These are phyloP conservation scores for Xiphydria camelus DNA, from an alignment of 2,888 invertebrate species.

Conservation along the genomic window DNA sequence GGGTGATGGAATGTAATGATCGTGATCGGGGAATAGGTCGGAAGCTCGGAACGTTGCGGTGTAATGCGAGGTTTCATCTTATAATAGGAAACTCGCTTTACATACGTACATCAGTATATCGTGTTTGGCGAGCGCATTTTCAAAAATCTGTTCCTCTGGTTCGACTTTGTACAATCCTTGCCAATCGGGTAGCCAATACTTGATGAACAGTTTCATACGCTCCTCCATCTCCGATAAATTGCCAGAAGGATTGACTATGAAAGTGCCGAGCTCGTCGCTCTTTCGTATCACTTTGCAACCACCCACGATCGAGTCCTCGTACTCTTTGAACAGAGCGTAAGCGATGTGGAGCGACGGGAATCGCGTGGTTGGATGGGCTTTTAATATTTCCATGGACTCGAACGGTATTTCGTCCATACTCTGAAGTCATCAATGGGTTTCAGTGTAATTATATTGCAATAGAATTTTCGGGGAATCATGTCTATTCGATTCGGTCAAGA, in stretches of 20 bases:
- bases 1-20: no score
- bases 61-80: no score
- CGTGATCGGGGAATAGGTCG: no score
- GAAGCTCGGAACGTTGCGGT: no score
- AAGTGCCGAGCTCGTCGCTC: conserved; percentile 58
- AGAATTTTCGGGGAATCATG: no score
- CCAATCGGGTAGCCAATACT: conserved; percentile 66
- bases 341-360: conserved; percentile 74
- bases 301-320: conserved; percentile 62
- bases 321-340: conserved; percentile 66
- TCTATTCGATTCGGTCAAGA: no score
- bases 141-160: conserved; percentile 63
- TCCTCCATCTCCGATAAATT: conserved; percentile 69
- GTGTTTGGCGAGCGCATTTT: conserved; percentile 62
- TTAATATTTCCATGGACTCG: conserved; percentile 72
- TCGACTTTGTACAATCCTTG: conserved; percentile 62
- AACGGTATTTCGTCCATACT: conserved; percentile 77
- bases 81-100: no score
- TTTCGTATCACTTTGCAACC: conserved; percentile 63
- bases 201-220: conserved; percentile 63
- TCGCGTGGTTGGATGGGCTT: conserved; percentile 71
- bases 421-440: no score
- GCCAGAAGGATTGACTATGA: conserved; percentile 66
- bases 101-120: conserved; percentile 72
- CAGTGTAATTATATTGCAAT: no score